These are phyloP conservation scores for Bombus vancouverensis DNA, from an alignment of 1,140 invertebrate species.

Conservation along the genomic window DNA sequence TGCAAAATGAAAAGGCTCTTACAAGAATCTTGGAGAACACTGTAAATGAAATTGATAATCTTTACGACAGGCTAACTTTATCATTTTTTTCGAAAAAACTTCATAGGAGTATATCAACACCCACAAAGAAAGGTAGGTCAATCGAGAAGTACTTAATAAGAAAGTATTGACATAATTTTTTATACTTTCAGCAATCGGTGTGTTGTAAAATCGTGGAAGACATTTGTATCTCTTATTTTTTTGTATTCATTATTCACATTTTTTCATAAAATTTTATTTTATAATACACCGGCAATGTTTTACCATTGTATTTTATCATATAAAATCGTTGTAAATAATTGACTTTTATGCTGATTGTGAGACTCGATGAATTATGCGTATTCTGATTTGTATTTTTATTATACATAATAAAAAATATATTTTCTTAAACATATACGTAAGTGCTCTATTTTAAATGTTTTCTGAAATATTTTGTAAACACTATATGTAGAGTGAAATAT, in stretches of 20 bases:
- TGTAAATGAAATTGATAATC: constrained; percentile 64
- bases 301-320: not conserved
- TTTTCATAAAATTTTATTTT: constrained; percentile 1
- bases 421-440: not conserved
- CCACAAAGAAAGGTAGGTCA: constrained; percentile 57
- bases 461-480: not conserved
- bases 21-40: constrained; percentile 66
- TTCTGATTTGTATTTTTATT: not conserved
- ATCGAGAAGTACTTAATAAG: not conserved
- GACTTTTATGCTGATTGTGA: not conserved
- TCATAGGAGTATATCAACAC: constrained; percentile 46
- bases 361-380: not conserved
- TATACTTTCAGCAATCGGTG: constrained; percentile 57
- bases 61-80: constrained; percentile 63
- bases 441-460: not conserved
- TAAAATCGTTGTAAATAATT: constrained; percentile 14
- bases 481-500: not conserved
- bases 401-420: constrained; percentile 12
- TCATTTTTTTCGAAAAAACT: constrained; percentile 52
- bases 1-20: constrained; percentile 57
- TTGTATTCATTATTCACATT: not conserved
- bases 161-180: not conserved
- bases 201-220: constrained; percentile 45
- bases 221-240: not conserved
- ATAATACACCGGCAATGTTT: not conserved